Percentiles rank a stretch among this genome's conserved stretches.
Conservation (phyloP, 2,797 vertebrate genomes). For the Syndactyla subalaris region DNA sequence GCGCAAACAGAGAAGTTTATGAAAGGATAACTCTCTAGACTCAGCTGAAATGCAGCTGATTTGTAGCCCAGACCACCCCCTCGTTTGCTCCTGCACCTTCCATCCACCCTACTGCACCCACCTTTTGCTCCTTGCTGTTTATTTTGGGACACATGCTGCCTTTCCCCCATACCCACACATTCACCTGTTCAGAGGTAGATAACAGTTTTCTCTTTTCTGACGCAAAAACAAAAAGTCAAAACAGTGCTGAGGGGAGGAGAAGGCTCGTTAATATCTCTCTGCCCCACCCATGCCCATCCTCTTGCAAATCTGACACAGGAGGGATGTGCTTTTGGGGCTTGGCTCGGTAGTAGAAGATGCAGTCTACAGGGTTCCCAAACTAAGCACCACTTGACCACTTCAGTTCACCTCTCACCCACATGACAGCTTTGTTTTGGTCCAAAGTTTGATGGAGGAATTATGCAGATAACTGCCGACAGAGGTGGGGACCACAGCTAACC, state of each 20-base stretch:
- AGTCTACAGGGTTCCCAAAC: background rate
- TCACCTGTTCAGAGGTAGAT: background rate
- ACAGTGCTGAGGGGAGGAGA: background rate
- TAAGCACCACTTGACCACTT: background rate
- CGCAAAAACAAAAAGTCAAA: background rate
- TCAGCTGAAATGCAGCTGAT: background rate
- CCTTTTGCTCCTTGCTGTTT: background rate
- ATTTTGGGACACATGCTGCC: background rate
- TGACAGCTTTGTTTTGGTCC: background rate
- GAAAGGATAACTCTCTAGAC: background rate
- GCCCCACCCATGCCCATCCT: background rate
- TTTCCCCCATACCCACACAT: background rate
- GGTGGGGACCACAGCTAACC: background rate
- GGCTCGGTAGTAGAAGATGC: background rate
- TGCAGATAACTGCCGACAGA: background rate
- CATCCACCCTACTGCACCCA: background rate
- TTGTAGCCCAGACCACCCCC: background rate
- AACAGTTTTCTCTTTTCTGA: background rate
- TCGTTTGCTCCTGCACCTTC: background rate
- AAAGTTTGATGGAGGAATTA: background rate
- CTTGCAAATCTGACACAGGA: background rate
- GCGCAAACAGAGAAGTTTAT: background rate
- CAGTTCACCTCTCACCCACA: background rate
- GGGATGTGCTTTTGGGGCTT: background rate
- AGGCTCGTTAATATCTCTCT: background rate